These are phyloP conservation scores for Limnephilus lunatus DNA, from an alignment of 2,888 invertebrate species.

Conservation along the genomic window DNA sequence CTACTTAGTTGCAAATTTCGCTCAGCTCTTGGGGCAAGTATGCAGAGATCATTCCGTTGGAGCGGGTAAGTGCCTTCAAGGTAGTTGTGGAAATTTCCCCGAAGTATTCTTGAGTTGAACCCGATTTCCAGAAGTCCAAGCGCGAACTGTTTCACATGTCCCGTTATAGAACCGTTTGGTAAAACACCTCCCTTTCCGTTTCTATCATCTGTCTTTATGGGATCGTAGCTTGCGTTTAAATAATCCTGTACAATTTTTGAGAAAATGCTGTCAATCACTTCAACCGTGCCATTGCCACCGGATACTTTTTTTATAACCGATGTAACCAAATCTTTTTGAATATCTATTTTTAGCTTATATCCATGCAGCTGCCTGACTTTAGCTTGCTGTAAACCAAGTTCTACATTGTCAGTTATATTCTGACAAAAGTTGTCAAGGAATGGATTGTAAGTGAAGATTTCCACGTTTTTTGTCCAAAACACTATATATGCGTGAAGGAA, in stretches of 20 bases:
- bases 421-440: conserved; percentile 24
- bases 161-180: conserved; percentile 25
- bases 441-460: conserved; percentile 44
- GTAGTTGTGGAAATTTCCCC: neutral
- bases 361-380: conserved; percentile 23
- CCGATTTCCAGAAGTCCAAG: conserved; percentile 30
- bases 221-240: conserved; percentile 8
- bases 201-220: neutral
- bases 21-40: conserved; percentile 27
- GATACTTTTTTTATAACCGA: neutral
- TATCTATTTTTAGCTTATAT: neutral
- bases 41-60: conserved; percentile 36
- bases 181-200: conserved; percentile 12
- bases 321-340: conserved; percentile 12
- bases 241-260: neutral
- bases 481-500: conserved; percentile 12
- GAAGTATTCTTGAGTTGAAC: conserved; percentile 39
- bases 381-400: neutral
- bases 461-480: conserved; percentile 21
- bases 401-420: conserved; percentile 15
- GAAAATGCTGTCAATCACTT: conserved; percentile 26
- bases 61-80: conserved; percentile 32
- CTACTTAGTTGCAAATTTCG: neutral
- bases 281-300: neutral
- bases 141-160: conserved; percentile 15